phyloP scores from a whole-genome alignment of 2,113 vertebrate species.

The Rhinogobius similis region DNA sequence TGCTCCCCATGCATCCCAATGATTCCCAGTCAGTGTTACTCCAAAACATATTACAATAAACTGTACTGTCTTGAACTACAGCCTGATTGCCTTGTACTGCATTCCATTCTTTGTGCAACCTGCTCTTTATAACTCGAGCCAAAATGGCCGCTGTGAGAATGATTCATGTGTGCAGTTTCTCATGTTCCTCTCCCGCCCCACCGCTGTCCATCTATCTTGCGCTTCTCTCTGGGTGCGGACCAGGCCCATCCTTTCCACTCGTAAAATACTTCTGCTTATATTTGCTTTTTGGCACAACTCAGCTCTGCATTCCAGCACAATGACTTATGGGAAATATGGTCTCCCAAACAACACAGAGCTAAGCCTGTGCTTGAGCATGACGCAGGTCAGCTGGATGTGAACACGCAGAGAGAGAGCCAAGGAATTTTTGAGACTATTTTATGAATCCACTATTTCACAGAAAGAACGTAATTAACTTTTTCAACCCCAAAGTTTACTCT shows the following conservation, averaged over 20 bases:
- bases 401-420: slow-evolving; percentile 14
- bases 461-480: neutral
- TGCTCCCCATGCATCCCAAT: neutral
- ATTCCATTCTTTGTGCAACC: slow-evolving; percentile 17
- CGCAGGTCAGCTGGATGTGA: slow-evolving; percentile 30
- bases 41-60: neutral
- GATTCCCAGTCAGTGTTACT: neutral
- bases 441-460: neutral
- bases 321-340: slow-evolving; percentile 81
- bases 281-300: slow-evolving; percentile 74
- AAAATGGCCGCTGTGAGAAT: neutral
- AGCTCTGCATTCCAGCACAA: slow-evolving; percentile 75
- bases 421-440: slow-evolving; percentile 16
- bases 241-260: slow-evolving; percentile 74
- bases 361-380: slow-evolving; percentile 26
- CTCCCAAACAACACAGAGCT: slow-evolving; percentile 49
- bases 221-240: slow-evolving; percentile 6
- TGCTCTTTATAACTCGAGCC: slow-evolving; percentile 13
- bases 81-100: neutral
- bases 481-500: neutral
- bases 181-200: slow-evolving; percentile 14
- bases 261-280: slow-evolving; percentile 74
- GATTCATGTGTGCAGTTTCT: slow-evolving; percentile 13
- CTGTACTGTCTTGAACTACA: neutral
- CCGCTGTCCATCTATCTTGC: slow-evolving; percentile 8